Percentiles rank a stretch among this genome's conserved stretches.
phyloP scores from a whole-genome alignment of 1,140 invertebrate species.

The Saccostrea echinata region DNA sequence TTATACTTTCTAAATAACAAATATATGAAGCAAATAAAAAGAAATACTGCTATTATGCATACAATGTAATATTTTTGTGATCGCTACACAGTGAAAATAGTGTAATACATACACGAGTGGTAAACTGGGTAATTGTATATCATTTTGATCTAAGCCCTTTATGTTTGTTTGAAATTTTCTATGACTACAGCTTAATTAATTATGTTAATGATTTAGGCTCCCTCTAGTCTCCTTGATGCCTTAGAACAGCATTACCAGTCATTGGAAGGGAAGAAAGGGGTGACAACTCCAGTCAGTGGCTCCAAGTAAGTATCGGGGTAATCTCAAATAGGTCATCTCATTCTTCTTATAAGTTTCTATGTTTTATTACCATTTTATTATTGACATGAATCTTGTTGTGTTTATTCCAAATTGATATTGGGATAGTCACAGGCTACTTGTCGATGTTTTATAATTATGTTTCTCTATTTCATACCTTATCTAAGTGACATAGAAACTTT shows the following conservation, averaged over 20 bases:
- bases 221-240: slow-evolving; percentile 97
- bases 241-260: slow-evolving; percentile 96
- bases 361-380: no score
- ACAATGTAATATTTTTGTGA: neutral
- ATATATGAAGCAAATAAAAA: neutral
- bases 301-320: slow-evolving; percentile 59
- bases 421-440: no score
- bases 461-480: no score
- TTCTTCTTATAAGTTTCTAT: no score
- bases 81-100: no score
- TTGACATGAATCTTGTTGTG: no score
- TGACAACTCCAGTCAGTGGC: slow-evolving; percentile 61
- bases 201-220: slow-evolving; percentile 85
- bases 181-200: slow-evolving; percentile 13
- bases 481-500: no score
- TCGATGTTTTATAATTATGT: no score
- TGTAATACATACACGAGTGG: no score
- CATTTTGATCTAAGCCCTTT: neutral
- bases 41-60: neutral
- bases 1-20: neutral
- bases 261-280: slow-evolving; percentile 91
- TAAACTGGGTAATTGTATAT: no score
- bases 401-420: no score
- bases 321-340: no score
- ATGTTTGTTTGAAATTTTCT: slow-evolving; percentile 7